A percentile compares a stretch with the other conserved stretches of the same genome.
Evolutionary conservation across 2,113 vertebrate species (phyloP).

Genomic region (Lycaon pictus): DNA sequence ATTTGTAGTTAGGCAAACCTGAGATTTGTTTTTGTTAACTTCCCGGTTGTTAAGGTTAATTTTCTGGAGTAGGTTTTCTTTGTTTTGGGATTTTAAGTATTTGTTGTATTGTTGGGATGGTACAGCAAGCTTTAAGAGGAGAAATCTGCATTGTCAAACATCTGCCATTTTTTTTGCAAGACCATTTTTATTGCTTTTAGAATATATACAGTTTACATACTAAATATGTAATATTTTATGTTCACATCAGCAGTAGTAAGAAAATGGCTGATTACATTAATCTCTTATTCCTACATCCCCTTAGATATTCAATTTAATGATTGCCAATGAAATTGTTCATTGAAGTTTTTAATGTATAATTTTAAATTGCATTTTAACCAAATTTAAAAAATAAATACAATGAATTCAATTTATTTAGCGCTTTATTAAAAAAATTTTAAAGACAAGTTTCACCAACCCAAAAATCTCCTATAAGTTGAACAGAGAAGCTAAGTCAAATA

Average conservation of each 20-base stretch:
- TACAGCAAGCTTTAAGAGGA: neutral
- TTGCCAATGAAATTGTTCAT: neutral
- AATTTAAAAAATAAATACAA: neutral
- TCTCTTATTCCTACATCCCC: neutral
- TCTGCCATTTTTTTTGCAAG: neutral
- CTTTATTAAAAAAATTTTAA: neutral
- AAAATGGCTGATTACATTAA: neutral
- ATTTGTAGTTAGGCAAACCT: neutral
- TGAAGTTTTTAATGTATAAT: neutral
- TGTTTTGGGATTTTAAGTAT: neutral
- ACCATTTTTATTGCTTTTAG: neutral
- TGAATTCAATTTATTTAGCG: neutral
- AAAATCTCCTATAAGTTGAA: neutral
- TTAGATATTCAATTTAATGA: neutral
- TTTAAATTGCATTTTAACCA: neutral
- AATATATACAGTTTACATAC: neutral
- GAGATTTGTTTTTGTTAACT: neutral
- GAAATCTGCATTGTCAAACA: neutral
- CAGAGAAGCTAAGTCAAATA: neutral
- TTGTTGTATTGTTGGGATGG: no score
- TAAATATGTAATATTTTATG: neutral
- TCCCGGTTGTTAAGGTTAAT: neutral
- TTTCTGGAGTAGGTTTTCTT: neutral
- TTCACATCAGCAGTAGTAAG: neutral
- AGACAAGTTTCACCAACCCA: neutral